Conservation (phyloP, 2,113 vertebrate genomes). For the Microcebus tavaratra region DNA sequence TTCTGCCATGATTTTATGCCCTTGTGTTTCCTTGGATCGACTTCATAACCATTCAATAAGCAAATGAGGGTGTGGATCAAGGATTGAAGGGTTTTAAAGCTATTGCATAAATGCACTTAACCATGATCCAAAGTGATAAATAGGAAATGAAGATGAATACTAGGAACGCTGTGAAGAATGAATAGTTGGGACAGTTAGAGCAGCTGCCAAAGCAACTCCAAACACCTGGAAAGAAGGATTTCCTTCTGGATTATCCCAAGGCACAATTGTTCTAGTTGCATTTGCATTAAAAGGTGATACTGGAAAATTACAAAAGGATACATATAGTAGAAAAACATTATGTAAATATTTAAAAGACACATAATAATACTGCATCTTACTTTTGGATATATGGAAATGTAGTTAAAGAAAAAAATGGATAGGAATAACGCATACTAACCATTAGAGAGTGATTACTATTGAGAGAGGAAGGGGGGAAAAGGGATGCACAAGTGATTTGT, state of each 20-base stretch:
- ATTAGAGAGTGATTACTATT: not conserved
- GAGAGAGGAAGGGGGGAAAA: not conserved
- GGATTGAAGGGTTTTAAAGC: conserved; percentile 67
- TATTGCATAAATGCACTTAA: conserved; percentile 65
- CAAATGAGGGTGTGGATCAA: conserved; percentile 61
- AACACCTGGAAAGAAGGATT: conserved; percentile 46
- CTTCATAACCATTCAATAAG: conserved; percentile 78
- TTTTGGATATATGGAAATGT: conserved; percentile 34
- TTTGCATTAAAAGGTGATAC: conserved; percentile 63
- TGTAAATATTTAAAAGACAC: conserved; percentile 54
- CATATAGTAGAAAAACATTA: conserved; percentile 16
- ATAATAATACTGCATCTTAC: not conserved
- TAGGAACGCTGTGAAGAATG: not conserved
- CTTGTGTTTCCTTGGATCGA: conserved; percentile 54
- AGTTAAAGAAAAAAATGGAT: not conserved
- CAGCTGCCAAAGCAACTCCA: conserved; percentile 45
- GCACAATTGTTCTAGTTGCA: conserved; percentile 62
- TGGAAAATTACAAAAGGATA: conserved; percentile 47
- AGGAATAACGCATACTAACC: not conserved
- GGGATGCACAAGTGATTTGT: not conserved
- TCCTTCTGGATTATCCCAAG: conserved; percentile 38
- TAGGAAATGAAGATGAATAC: conserved; percentile 63
- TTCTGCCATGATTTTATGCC: conserved; percentile 62
- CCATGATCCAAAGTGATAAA: conserved; percentile 41
- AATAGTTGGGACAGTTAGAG: conserved; percentile 50